Percentiles rank a stretch among this genome's conserved stretches.
phyloP scores from a whole-genome alignment of 2,888 invertebrate genomes.

The Drosophila mettleri region DNA sequence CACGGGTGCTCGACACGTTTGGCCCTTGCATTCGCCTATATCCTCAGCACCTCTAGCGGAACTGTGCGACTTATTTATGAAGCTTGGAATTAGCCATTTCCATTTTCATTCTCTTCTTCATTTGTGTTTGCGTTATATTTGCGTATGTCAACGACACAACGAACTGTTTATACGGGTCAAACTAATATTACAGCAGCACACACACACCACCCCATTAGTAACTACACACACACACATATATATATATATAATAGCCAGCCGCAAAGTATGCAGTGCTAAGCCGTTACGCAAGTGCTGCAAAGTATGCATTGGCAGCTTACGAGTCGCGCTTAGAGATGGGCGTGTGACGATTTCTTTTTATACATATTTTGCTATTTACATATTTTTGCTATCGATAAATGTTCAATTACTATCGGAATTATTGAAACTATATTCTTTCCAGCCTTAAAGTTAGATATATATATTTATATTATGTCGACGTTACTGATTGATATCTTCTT shows the following conservation, averaged over 20 bases:
- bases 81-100: slow-evolving; percentile 42
- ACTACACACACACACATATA: neutral
- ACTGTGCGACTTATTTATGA: slow-evolving; percentile 66
- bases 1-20: slow-evolving; percentile 63
- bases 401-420: neutral
- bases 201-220: too few relatives aligned
- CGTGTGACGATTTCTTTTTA: neutral
- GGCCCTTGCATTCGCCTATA: slow-evolving; percentile 3
- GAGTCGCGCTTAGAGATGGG: slow-evolving; percentile 5
- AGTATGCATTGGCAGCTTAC: slow-evolving; percentile 31
- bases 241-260: slow-evolving; percentile 10
- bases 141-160: slow-evolving; percentile 47
- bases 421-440: too few relatives aligned
- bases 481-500: too few relatives aligned
- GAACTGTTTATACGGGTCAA: slow-evolving; percentile 52
- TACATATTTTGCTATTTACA: neutral
- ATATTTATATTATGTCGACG: neutral
- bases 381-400: neutral
- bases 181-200: slow-evolving; percentile 6
- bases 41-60: slow-evolving; percentile 52
- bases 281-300: slow-evolving; percentile 26
- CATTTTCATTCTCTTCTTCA: slow-evolving; percentile 28
- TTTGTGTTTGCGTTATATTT: slow-evolving; percentile 39
- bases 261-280: slow-evolving; percentile 40
- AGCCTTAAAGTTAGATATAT: neutral